Evolutionary conservation across 2,888 invertebrate genomes (phyloP).

Genomic region (Hesperia comma): DNA sequence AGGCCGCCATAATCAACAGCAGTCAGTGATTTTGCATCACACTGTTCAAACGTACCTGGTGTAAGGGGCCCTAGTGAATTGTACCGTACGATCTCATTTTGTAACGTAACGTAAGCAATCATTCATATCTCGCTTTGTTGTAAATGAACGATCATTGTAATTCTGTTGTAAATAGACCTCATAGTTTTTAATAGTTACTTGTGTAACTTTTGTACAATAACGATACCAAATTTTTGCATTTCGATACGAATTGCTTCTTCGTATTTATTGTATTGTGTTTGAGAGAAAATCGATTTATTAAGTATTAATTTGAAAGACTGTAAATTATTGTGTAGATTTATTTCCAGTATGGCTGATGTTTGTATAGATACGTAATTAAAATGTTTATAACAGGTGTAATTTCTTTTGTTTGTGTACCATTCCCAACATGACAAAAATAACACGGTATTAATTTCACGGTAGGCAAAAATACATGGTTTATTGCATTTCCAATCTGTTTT

Average conservation of each 20-base stretch:
- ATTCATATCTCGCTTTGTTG: constrained; percentile 68
- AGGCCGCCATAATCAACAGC: constrained; percentile 71
- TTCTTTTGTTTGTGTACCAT: constrained; percentile 43
- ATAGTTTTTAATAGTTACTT: constrained; percentile 62
- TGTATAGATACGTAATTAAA: constrained; percentile 81
- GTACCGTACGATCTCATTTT: constrained; percentile 68
- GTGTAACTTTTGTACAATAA: constrained; percentile 81
- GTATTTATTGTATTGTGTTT: constrained; percentile 77
- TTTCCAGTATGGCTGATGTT: constrained; percentile 76
- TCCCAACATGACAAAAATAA: constrained; percentile 25
- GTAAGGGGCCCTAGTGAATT: constrained; percentile 56
- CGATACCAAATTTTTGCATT: constrained; percentile 82
- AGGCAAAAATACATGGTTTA: constrained; percentile 65
- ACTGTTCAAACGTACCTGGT: constrained; percentile 81
- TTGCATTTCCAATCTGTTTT: constrained; percentile 73
- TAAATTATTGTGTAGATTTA: constrained; percentile 81
- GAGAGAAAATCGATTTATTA: constrained; percentile 67
- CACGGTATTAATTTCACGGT: constrained; percentile 54
- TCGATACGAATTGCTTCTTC: constrained; percentile 76
- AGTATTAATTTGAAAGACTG: constrained; percentile 83
- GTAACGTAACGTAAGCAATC: constrained; percentile 69
- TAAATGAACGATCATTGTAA: constrained; percentile 59
- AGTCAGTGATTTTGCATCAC: constrained; percentile 77
- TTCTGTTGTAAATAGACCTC: constrained; percentile 71
- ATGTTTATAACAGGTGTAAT: constrained; percentile 71